Conservation (phyloP, 2,888 invertebrate genomes). For the Ctenicera cuprea region DNA sequence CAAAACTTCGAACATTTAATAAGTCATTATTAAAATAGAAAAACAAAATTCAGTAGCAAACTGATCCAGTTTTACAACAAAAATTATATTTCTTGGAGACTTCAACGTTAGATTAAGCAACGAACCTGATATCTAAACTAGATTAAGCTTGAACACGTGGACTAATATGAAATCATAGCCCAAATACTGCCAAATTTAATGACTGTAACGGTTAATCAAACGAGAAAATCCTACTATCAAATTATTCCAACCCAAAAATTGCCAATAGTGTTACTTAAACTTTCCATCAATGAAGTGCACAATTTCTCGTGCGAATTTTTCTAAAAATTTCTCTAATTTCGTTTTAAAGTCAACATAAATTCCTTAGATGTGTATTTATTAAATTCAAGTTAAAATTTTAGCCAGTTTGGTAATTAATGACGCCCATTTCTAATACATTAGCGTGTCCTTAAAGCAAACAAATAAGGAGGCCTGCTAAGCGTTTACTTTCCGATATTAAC, state of each 20-base stretch:
- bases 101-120: too few species aligned
- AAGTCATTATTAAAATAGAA: too few species aligned
- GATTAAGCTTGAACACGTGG: conserved; percentile 1
- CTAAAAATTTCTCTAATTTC: not conserved
- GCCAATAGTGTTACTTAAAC: too few species aligned
- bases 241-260: conserved; percentile 1
- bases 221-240: not conserved
- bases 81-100: too few species aligned
- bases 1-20: too few species aligned
- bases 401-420: not conserved
- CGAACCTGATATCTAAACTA: not conserved
- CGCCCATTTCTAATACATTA: conserved; percentile 5
- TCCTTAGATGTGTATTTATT: not conserved
- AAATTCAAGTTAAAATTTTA: conserved; percentile 2
- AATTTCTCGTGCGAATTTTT: not conserved
- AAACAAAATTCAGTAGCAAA: too few species aligned
- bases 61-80: too few species aligned
- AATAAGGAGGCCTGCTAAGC: conserved; percentile 1
- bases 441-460: conserved; percentile 13
- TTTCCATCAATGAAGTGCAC: too few species aligned
- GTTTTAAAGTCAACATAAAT: not conserved
- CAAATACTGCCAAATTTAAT: not conserved
- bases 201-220: not conserved
- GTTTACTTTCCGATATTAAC: conserved; percentile 13
- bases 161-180: not conserved